These are phyloP conservation scores for Ictalurus furcatus DNA, from an alignment of 2,113 vertebrate species.

Conservation along the genomic window DNA sequence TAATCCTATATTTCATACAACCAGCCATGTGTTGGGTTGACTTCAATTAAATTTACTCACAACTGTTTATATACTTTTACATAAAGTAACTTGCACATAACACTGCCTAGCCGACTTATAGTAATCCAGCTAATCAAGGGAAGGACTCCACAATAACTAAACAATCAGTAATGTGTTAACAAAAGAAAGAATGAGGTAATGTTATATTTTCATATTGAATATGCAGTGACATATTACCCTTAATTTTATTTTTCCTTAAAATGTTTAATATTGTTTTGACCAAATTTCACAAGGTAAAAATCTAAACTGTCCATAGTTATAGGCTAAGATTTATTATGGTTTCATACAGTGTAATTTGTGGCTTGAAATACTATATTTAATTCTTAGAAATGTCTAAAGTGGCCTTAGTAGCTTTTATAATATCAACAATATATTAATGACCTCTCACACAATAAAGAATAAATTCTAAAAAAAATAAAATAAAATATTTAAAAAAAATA, in stretches of 20 bases:
- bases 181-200: background rate
- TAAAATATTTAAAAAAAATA: background rate
- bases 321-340: background rate
- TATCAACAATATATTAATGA: background rate
- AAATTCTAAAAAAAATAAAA: background rate
- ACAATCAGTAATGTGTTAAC: background rate
- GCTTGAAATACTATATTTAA: background rate
- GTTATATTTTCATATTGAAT: background rate
- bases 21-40: background rate
- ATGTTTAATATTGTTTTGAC: background rate
- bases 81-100: background rate
- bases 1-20: background rate
- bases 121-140: background rate
- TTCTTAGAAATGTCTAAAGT: background rate
- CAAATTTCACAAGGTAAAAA: background rate
- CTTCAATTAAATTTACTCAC: background rate
- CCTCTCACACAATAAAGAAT: background rate
- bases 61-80: background rate
- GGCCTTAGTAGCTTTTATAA: background rate
- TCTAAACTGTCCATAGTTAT: background rate
- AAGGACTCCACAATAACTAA: background rate
- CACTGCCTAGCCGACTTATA: background rate
- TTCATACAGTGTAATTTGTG: background rate
- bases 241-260: background rate
- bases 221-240: background rate